Percentiles rank a stretch among this genome's conserved stretches.
Conservation (phyloP, 64 coral and sea anemone genomes). For the Montipora cactus region DNA sequence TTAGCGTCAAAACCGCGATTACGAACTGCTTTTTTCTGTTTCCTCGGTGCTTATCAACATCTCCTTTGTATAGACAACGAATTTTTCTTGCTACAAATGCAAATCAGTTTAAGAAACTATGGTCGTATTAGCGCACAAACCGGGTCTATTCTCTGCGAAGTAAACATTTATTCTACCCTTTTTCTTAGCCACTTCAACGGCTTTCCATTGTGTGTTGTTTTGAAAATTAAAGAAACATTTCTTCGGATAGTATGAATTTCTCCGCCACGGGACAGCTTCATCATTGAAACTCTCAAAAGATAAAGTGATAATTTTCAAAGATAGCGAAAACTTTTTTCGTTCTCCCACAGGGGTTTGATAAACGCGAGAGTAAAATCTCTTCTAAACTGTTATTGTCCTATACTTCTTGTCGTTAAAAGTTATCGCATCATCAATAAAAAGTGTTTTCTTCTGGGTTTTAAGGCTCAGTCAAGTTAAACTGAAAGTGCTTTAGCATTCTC, state of each 20-base stretch:
- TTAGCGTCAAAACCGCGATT: slow-evolving; percentile 18
- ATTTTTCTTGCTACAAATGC: slow-evolving; percentile 59
- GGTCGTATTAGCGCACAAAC: slow-evolving; percentile 54
- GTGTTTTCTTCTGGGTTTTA: slow-evolving; percentile 40
- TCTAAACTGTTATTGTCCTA: slow-evolving; percentile 3
- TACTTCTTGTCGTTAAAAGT: slow-evolving; percentile 9
- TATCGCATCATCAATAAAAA: slow-evolving; percentile 18
- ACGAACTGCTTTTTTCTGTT: not conserved
- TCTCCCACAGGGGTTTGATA: too few relatives aligned
- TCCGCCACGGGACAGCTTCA: not conserved
- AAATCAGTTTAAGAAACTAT: slow-evolving; percentile 41
- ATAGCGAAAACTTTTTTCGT: not conserved
- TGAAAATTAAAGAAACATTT: slow-evolving; percentile 35
- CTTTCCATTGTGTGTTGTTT: slow-evolving; percentile 49
- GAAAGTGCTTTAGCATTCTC: slow-evolving; percentile 23
- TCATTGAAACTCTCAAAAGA: not conserved
- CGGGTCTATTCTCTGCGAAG: slow-evolving; percentile 30
- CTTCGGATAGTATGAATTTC: slow-evolving; percentile 4
- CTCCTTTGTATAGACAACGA: slow-evolving; percentile 30
- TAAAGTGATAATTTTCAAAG: slow-evolving; percentile 44
- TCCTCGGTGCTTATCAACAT: slow-evolving; percentile 30
- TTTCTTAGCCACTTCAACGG: slow-evolving; percentile 57
- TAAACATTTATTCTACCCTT: slow-evolving; percentile 35
- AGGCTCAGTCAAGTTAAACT: slow-evolving; percentile 7
- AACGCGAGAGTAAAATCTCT: slow-evolving; percentile 17